phyloP scores from a whole-genome alignment of 2,888 invertebrate species.

The Yponomeuta evonymella region DNA sequence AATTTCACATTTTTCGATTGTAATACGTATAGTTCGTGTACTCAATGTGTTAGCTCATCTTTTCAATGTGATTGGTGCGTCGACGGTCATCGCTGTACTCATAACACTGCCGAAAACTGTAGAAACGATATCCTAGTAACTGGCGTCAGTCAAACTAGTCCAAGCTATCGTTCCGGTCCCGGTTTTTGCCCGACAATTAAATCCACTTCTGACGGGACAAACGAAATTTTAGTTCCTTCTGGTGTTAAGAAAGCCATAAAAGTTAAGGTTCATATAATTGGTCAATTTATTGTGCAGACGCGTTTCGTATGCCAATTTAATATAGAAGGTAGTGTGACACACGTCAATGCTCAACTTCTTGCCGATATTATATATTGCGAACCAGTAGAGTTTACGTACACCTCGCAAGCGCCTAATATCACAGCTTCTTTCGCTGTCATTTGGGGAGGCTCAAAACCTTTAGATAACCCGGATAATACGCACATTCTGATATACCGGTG shows the following conservation, averaged over 20 bases:
- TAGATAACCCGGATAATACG: conserved; percentile 97
- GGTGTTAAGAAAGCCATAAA: conserved; percentile 92
- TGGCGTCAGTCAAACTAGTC: conserved; percentile 92
- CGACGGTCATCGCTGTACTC: conserved; percentile 95
- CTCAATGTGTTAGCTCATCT: conserved; percentile 95
- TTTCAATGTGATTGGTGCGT: conserved; percentile 99
- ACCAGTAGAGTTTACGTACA: conserved; percentile 93
- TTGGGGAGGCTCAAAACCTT: conserved; percentile 95
- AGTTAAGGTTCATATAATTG: conserved; percentile 96
- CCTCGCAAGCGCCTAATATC: conserved; percentile 91
- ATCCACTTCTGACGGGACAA: conserved; percentile 88
- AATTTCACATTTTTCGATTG: conserved; percentile 99
- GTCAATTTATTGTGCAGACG: conserved; percentile 95
- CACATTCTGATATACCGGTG: conserved; percentile 96
- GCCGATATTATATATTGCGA: conserved; percentile 97
- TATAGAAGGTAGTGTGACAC: conserved; percentile 94
- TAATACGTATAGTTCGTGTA: conserved; percentile 96
- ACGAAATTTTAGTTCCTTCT: conserved; percentile 94
- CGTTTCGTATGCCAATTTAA: conserved; percentile 97
- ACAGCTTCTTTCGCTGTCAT: conserved; percentile 97
- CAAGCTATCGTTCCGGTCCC: conserved; percentile 95
- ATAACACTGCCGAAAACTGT: conserved; percentile 96
- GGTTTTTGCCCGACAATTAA: conserved; percentile 96
- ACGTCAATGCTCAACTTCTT: conserved; percentile 91
- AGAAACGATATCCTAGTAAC: conserved; percentile 95